Evolutionary conservation across 2,888 invertebrate species (phyloP).

Genomic region (Polydrusus cervinus): DNA sequence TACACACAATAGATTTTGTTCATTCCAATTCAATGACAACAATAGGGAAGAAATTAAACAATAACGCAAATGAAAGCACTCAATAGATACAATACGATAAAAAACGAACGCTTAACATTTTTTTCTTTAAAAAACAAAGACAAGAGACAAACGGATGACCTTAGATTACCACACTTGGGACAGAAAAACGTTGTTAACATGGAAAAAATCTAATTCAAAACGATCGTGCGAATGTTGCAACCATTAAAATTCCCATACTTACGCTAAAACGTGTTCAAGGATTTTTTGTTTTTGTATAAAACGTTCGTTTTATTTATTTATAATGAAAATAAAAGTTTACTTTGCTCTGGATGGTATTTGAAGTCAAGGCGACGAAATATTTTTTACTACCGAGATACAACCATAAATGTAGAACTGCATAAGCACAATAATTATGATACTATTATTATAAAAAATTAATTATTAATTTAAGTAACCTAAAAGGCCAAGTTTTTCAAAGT

Average conservation of each 20-base stretch:
- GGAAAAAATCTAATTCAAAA: conserved; percentile 44
- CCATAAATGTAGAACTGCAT: background rate
- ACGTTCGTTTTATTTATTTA: conserved; percentile 45
- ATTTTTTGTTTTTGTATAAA: conserved; percentile 49
- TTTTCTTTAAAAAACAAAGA: conserved; percentile 43
- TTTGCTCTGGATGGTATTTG: conserved; percentile 27
- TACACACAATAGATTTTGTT: background rate
- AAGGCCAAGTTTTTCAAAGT: too few species aligned
- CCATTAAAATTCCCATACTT: conserved; percentile 49
- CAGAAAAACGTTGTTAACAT: conserved; percentile 40
- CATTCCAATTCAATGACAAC: conserved; percentile 19
- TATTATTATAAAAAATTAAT: background rate
- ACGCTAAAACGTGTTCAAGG: conserved; percentile 49
- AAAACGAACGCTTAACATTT: conserved; percentile 33
- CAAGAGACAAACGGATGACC: conserved; percentile 37
- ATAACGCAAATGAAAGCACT: conserved; percentile 27
- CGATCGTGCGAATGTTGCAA: conserved; percentile 48
- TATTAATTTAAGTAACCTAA: too few species aligned
- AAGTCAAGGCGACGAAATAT: conserved; percentile 17
- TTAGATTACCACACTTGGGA: conserved; percentile 49
- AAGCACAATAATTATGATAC: background rate
- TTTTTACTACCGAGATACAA: background rate
- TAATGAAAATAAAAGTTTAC: conserved; percentile 34
- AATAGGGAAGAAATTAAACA: conserved; percentile 42
- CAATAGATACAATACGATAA: conserved; percentile 4